These are phyloP conservation scores for Gerris lacustris DNA, from an alignment of 2,888 invertebrate species.

Conservation along the genomic window DNA sequence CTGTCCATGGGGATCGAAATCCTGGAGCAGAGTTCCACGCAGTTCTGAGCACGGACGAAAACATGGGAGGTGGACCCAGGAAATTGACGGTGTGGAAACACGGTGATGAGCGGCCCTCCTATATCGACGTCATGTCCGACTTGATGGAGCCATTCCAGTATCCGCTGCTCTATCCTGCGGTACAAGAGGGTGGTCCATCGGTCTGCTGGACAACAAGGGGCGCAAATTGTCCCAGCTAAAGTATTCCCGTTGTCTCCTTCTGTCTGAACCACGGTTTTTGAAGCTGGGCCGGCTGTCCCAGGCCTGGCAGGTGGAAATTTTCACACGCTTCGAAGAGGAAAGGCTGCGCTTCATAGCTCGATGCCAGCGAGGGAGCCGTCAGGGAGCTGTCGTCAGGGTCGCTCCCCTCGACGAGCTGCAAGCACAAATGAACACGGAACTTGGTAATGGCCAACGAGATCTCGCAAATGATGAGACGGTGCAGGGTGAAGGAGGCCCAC, in stretches of 20 bases:
- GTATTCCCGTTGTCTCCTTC: conserved; percentile 12
- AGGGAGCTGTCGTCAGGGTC: no score
- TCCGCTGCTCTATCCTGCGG: conserved; percentile 19
- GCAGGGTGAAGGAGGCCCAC: conserved; percentile 15
- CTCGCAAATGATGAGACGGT: conserved; percentile 23
- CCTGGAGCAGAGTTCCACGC: conserved; percentile 19
- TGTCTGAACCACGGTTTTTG: conserved; percentile 16
- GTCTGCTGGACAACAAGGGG: not conserved
- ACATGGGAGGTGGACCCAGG: conserved; percentile 4
- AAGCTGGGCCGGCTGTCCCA: conserved; percentile 18
- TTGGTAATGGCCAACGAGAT: no score
- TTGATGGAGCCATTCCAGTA: conserved; percentile 18
- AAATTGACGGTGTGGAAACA: conserved; percentile 16
- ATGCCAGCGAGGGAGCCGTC: no score
- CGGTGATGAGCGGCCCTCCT: not conserved
- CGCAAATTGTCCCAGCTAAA: conserved; percentile 13
- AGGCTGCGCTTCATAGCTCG: no score
- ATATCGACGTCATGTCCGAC: no score
- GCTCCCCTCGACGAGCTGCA: no score
- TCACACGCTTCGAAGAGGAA: conserved; percentile 17
- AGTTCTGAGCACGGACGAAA: conserved; percentile 16
- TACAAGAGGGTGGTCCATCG: conserved; percentile 15
- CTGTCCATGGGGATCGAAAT: conserved; percentile 17
- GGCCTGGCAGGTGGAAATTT: conserved; percentile 18
- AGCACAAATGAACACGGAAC: no score